phyloP scores from a whole-genome alignment of 2,797 vertebrate genomes.

The Rhinoraja longicauda region DNA sequence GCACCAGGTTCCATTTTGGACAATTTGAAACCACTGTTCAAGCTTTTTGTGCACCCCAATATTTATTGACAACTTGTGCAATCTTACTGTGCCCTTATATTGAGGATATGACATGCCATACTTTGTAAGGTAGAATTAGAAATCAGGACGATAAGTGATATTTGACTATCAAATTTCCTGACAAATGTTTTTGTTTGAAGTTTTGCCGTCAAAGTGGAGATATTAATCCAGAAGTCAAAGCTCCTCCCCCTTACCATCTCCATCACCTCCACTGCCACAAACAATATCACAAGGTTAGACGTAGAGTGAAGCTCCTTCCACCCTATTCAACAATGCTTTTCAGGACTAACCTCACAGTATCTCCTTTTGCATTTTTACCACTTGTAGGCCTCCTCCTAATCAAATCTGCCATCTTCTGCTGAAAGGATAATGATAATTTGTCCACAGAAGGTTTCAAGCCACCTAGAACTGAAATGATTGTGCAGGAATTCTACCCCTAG shows the following conservation, averaged over 20 bases:
- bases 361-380: neutral
- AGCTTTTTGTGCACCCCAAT: no score
- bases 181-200: neutral
- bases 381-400: neutral
- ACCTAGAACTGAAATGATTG: neutral
- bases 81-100: neutral
- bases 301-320: neutral
- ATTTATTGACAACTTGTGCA: no score
- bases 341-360: neutral
- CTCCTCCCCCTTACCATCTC: no score
- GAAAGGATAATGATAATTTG: neutral
- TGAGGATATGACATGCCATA: neutral
- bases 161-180: neutral
- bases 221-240: no score
- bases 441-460: neutral
- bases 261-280: no score
- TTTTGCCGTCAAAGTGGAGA: neutral
- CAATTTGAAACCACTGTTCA: neutral
- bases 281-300: neutral
- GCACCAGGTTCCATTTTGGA: neutral
- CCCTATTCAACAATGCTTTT: neutral
- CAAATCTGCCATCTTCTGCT: neutral
- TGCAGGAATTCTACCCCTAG: neutral
- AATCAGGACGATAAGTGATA: neutral
- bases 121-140: neutral